A percentile compares a stretch with the other conserved stretches of the same genome.
Evolutionary conservation across 2,113 vertebrate species (phyloP).

Genomic region (Apus apus): DNA sequence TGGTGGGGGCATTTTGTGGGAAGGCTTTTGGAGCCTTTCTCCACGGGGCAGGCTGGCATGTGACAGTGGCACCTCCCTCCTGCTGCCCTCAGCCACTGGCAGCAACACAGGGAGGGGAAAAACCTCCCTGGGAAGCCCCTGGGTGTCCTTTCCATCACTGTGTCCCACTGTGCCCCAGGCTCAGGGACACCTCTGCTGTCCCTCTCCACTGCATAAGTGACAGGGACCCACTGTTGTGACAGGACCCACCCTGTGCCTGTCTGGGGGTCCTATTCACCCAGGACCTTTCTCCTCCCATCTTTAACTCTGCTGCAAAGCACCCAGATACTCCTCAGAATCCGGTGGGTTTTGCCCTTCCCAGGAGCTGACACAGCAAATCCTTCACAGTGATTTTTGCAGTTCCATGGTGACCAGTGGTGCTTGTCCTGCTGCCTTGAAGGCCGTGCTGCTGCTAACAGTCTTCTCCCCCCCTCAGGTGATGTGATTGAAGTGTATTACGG

Average conservation of each 20-base stretch:
- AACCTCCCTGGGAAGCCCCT: not conserved
- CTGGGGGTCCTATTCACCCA: rapidly evolving
- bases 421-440: rapidly evolving
- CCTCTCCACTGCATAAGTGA: not conserved
- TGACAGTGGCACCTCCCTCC: not conserved
- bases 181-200: not conserved
- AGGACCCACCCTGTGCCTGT: not conserved
- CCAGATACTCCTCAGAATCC: not conserved
- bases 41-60: not conserved
- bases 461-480: conserved; percentile 37
- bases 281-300: not conserved
- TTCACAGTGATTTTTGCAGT: rapidly evolving
- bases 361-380: not conserved
- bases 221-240: not conserved
- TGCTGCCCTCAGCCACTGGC: not conserved
- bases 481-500: conserved; percentile 73
- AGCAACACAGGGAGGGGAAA: too few relatives aligned
- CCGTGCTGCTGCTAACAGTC: not conserved
- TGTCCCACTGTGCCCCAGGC: not conserved
- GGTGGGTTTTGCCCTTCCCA: not conserved
- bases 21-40: rapidly evolving
- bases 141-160: rapidly evolving
- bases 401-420: rapidly evolving
- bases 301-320: rapidly evolving
- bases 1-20: not conserved